Percentiles rank a stretch among this genome's conserved stretches.
Evolutionary conservation across 1,140 invertebrate species (phyloP).

Genomic region (Whitmania pigra): DNA sequence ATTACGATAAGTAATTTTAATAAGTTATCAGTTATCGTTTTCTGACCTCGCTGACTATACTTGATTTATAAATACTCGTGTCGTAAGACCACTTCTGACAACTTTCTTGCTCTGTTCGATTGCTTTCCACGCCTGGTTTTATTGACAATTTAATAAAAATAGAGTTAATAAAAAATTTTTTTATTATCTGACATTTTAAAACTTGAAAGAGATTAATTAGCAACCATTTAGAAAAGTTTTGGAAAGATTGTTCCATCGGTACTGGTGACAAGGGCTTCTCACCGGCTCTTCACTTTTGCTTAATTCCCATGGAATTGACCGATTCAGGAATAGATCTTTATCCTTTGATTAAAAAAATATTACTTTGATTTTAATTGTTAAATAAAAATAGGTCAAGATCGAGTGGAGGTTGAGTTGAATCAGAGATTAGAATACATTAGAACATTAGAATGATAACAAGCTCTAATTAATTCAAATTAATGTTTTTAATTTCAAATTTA

Average conservation of each 20-base stretch:
- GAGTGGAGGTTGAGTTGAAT: too few relatives aligned
- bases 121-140: neutral
- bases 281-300: neutral
- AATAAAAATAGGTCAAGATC: too few relatives aligned
- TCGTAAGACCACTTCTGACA: slow-evolving; percentile 8
- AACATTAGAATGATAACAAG: too few relatives aligned
- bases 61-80: slow-evolving; percentile 1
- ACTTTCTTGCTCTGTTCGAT: neutral
- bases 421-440: too few relatives aligned
- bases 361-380: too few relatives aligned
- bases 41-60: slow-evolving; percentile 15
- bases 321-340: neutral
- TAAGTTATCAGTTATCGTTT: neutral
- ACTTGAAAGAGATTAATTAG: neutral
- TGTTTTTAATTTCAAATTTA: too few relatives aligned
- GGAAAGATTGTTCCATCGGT: neutral
- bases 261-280: slow-evolving; percentile 10
- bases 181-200: too few relatives aligned
- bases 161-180: neutral
- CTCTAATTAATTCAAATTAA: too few relatives aligned
- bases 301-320: slow-evolving; percentile 11
- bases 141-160: neutral
- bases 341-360: neutral
- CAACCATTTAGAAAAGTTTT: neutral
- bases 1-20: neutral